Conservation (phyloP, 2,888 invertebrate species). For the Lacanobia oleracea region DNA sequence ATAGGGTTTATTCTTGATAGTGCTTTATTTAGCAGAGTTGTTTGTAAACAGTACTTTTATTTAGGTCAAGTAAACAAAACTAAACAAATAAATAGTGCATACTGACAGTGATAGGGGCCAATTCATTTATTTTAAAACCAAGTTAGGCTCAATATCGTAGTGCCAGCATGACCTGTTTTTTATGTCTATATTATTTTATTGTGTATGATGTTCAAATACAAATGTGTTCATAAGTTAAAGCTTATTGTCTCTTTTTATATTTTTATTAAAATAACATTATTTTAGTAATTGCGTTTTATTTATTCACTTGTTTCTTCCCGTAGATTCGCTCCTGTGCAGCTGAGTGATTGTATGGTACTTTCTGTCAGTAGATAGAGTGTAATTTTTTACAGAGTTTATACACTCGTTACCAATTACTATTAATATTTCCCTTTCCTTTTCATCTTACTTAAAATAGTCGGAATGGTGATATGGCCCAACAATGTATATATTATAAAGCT, state of each 20-base stretch:
- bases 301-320: not conserved
- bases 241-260: conserved; percentile 40
- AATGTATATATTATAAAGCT: not conserved
- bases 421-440: too few species aligned
- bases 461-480: not conserved
- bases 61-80: not conserved
- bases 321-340: not conserved
- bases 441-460: not conserved
- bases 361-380: not conserved
- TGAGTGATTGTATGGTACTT: not conserved
- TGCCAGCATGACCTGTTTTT: not conserved
- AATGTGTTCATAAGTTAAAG: not conserved
- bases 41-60: not conserved
- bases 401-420: not conserved
- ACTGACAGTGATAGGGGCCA: not conserved
- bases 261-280: conserved; percentile 34
- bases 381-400: not conserved
- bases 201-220: not conserved
- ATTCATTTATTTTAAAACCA: not conserved
- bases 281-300: not conserved
- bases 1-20: not conserved
- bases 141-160: not conserved
- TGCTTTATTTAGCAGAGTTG: not conserved
- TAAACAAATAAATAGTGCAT: not conserved
- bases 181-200: not conserved